Evolutionary conservation across 2,888 invertebrate species (phyloP).

Genomic region (Pedicia rivosa): DNA sequence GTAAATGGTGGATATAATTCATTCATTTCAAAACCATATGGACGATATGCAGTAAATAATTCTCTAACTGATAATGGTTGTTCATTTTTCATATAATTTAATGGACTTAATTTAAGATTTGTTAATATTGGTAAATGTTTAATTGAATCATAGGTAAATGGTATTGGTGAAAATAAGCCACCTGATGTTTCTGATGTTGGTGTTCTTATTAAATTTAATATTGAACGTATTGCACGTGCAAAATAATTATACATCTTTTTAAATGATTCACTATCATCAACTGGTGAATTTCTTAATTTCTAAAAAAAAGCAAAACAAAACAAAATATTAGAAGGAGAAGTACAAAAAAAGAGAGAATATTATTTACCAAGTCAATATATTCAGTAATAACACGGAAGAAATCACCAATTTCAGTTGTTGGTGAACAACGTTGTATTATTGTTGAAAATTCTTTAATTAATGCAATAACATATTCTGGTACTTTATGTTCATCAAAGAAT

Average conservation of each 20-base stretch:
- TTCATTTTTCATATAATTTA: slow-evolving; percentile 41
- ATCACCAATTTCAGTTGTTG: background rate
- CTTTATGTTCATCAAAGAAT: slow-evolving; percentile 14
- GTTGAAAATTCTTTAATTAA: background rate
- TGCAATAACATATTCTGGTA: slow-evolving; percentile 6
- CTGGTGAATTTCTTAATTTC: slow-evolving; percentile 40
- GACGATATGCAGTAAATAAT: slow-evolving; percentile 39
- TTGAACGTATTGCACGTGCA: slow-evolving; percentile 39
- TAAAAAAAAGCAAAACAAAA: no score
- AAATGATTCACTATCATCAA: slow-evolving; percentile 46
- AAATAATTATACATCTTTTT: slow-evolving; percentile 42
- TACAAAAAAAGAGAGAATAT: no score
- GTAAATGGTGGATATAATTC: slow-evolving; percentile 47
- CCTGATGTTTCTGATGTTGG: slow-evolving; percentile 7
- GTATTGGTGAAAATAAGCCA: slow-evolving; percentile 17
- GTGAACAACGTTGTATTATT: background rate
- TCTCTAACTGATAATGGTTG: slow-evolving; percentile 40
- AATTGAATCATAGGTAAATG: slow-evolving; percentile 29
- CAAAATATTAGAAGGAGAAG: no score
- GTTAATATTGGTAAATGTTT: slow-evolving; percentile 38
- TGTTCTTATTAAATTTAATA: slow-evolving; percentile 17
- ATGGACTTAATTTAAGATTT: slow-evolving; percentile 39
- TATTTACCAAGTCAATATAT: no score
- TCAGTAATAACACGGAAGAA: slow-evolving; percentile 35
- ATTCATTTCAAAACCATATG: slow-evolving; percentile 33